A percentile compares a stretch with the other conserved stretches of the same genome.
Conservation (phyloP, 2,888 invertebrate genomes). For the Drosophila lutescens region DNA sequence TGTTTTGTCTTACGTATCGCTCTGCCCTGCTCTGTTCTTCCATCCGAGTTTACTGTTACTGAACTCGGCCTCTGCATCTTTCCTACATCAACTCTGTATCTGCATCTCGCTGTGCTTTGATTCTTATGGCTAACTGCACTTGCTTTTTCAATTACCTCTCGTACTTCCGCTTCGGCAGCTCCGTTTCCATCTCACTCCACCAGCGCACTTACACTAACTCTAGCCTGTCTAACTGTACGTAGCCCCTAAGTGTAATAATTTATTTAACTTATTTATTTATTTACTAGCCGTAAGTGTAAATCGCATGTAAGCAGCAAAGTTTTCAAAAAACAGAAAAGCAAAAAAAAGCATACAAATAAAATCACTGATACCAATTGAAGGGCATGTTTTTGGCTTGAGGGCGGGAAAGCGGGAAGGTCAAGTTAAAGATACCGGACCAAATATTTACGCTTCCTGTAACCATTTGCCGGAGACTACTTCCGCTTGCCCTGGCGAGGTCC, state of each 20-base stretch:
- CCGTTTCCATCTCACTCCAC: conserved; percentile 48
- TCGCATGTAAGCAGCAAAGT: conserved; percentile 74
- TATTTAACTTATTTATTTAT: conserved; percentile 72
- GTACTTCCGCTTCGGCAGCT: conserved; percentile 50
- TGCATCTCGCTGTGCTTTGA: conserved; percentile 18
- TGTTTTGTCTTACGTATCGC: conserved; percentile 43
- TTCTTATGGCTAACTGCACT: conserved; percentile 49
- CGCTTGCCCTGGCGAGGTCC: conserved; percentile 21
- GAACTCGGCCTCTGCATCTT: conserved; percentile 33
- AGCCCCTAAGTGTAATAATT: conserved; percentile 67
- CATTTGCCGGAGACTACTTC: conserved; percentile 14
- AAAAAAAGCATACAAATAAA: conserved; percentile 51
- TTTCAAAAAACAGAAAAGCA: conserved; percentile 72
- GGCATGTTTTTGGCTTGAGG: background rate
- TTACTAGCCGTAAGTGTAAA: conserved; percentile 64
- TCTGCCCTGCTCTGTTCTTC: conserved; percentile 27
- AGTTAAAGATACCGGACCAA: conserved; percentile 21
- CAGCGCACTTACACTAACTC: conserved; percentile 46
- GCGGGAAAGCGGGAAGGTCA: conserved; percentile 1
- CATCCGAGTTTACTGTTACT: conserved; percentile 33
- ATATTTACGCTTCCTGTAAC: conserved; percentile 23
- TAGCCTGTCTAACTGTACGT: conserved; percentile 69
- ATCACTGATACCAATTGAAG: conserved; percentile 14
- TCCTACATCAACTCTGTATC: conserved; percentile 9
- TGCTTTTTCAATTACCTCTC: conserved; percentile 70